These are phyloP conservation scores for Lethrus apterus DNA, from an alignment of 1,140 invertebrate species.

Conservation along the genomic window DNA sequence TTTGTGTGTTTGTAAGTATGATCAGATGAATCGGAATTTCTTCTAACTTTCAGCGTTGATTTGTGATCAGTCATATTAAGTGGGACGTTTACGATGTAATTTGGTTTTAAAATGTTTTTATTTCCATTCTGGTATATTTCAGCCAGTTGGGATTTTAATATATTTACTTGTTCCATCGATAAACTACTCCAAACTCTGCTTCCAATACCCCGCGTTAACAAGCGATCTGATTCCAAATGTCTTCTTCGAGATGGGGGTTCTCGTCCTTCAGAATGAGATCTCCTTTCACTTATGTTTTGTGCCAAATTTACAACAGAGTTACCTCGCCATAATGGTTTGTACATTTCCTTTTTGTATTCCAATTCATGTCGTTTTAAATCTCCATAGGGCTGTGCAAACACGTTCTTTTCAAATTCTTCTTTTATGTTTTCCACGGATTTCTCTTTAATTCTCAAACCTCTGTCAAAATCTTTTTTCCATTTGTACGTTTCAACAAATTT, in stretches of 20 bases:
- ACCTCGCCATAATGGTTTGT: slow-evolving; percentile 77
- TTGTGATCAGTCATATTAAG: slow-evolving; percentile 10
- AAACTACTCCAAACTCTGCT: slow-evolving; percentile 71
- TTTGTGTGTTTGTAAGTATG: slow-evolving; percentile 4
- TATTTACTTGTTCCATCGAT: slow-evolving; percentile 75
- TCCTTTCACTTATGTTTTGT: slow-evolving; percentile 52
- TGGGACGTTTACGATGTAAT: slow-evolving; percentile 9
- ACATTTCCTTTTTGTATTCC: slow-evolving; percentile 53
- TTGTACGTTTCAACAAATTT: slow-evolving; percentile 60
- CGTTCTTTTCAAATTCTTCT: slow-evolving; percentile 57
- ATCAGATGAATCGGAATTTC: slow-evolving; percentile 31
- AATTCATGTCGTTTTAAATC: slow-evolving; percentile 45
- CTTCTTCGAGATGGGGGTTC: slow-evolving; percentile 24
- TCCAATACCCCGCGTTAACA: slow-evolving; percentile 45
- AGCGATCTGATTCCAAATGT: slow-evolving; percentile 23
- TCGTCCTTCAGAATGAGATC: slow-evolving; percentile 34
- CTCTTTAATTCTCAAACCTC: slow-evolving; percentile 71
- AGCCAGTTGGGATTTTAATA: slow-evolving; percentile 70
- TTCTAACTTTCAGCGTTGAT: slow-evolving; percentile 26
- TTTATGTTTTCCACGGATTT: slow-evolving; percentile 80
- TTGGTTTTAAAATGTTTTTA: slow-evolving; percentile 9
- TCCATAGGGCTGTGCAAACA: slow-evolving; percentile 41
- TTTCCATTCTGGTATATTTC: slow-evolving; percentile 59
- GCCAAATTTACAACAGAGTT: slow-evolving; percentile 71
- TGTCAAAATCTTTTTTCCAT: slow-evolving; percentile 67